Conservation (phyloP, 2,797 vertebrate species). For the Dipus sagitta region DNA sequence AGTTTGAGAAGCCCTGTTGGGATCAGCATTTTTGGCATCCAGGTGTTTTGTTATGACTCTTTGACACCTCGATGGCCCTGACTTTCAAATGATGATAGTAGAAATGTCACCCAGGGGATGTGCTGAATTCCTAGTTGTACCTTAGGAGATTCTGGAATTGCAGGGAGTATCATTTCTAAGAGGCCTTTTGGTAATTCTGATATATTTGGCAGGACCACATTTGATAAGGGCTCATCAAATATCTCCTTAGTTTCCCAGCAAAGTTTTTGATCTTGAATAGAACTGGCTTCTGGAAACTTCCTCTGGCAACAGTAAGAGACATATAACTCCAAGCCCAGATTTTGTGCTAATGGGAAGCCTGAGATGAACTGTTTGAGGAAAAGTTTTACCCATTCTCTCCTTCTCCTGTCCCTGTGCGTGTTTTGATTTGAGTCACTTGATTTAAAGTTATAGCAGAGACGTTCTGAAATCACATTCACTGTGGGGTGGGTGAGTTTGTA, state of each 20-base stretch:
- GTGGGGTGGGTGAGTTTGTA: not conserved
- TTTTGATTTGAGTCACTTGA: conserved; percentile 26
- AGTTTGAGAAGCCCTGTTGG: not conserved
- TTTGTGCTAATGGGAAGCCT: not conserved
- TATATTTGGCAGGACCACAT: not conserved
- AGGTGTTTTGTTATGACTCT: not conserved
- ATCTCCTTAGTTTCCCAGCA: not conserved
- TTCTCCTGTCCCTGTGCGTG: too few relatives aligned
- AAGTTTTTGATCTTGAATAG: not conserved
- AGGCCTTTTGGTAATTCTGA: not conserved
- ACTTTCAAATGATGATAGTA: not conserved
- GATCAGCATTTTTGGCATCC: not conserved
- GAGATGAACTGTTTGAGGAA: not conserved
- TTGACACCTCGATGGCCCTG: not conserved
- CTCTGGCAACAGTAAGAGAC: not conserved
- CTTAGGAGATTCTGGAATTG: not conserved
- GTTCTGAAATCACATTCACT: not conserved
- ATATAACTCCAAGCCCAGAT: not conserved
- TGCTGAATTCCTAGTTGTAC: not conserved
- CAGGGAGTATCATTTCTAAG: not conserved
- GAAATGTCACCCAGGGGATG: not conserved
- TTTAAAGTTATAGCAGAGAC: not conserved
- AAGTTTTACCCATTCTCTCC: not conserved
- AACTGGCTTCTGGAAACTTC: conserved; percentile 15
- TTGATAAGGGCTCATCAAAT: not conserved